Conservation (phyloP, 2,797 vertebrate species). For the Zalophus californianus region DNA sequence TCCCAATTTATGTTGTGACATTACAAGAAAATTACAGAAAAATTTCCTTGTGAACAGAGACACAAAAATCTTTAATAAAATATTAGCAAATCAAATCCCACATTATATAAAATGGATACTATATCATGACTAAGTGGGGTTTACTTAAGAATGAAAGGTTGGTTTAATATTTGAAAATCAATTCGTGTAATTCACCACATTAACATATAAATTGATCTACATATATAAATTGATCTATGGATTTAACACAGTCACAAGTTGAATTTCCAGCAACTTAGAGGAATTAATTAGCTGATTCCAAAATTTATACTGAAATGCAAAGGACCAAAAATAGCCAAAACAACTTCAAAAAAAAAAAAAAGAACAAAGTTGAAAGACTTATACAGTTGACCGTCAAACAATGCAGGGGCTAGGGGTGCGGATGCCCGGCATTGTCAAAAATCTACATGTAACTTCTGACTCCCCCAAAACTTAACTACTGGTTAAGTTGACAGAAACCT, state of each 20-base stretch:
- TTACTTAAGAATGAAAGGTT: not conserved
- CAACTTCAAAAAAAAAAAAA: not conserved
- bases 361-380: not conserved
- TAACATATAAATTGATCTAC: not conserved
- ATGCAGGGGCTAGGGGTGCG: not conserved
- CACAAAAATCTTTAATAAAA: not conserved
- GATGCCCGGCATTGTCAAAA: not conserved
- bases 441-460: not conserved
- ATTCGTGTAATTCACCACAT: not conserved
- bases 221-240: not conserved
- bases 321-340: not conserved
- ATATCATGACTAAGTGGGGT: not conserved
- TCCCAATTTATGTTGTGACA: not conserved
- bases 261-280: not conserved
- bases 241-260: not conserved
- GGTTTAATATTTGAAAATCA: conserved; percentile 27
- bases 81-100: not conserved
- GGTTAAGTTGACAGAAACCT: not conserved
- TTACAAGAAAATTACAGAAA: not conserved
- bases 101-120: not conserved
- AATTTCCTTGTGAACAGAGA: not conserved
- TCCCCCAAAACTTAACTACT: not conserved
- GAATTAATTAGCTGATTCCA: not conserved
- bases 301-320: not conserved
- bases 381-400: not conserved